Evolutionary conservation across 2,888 invertebrate genomes (phyloP).

Genomic region (Xylocampa areola): DNA sequence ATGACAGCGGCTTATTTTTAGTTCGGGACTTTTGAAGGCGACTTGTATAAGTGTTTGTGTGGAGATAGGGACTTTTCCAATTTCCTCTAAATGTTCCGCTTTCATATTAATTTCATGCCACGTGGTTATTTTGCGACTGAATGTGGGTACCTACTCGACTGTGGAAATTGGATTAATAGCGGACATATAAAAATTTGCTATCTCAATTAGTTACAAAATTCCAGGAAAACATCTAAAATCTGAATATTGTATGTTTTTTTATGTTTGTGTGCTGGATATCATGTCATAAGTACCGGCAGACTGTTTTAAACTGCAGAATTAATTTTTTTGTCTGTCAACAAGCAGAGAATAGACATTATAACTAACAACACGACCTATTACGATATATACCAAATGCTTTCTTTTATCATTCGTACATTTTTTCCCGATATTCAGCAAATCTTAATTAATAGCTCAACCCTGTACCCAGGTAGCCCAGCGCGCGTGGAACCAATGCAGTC

Average conservation of each 20-base stretch:
- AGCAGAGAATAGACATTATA: too few relatives aligned
- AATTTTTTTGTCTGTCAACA: too few relatives aligned
- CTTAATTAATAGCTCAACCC: conserved; percentile 17
- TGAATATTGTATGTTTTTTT: not conserved
- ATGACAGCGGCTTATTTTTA: conserved; percentile 85
- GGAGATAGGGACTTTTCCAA: conserved; percentile 62
- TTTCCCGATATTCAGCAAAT: not conserved
- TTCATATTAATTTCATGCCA: conserved; percentile 12
- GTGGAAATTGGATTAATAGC: conserved; percentile 37
- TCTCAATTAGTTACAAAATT: conserved; percentile 20
- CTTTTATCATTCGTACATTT: too few relatives aligned
- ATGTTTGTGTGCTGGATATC: not conserved
- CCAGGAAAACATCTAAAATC: not conserved
- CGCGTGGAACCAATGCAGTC: conserved; percentile 83
- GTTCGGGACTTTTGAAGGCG: conserved; percentile 78
- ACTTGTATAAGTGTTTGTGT: conserved; percentile 72
- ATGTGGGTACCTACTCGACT: conserved; percentile 40
- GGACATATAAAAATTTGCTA: conserved; percentile 15
- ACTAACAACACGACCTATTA: too few relatives aligned
- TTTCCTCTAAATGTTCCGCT: conserved; percentile 43
- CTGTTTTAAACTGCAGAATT: not conserved
- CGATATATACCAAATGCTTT: too few relatives aligned
- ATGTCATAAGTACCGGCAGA: not conserved
- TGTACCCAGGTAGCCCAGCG: conserved; percentile 81
- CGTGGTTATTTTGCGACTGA: conserved; percentile 9